A percentile compares a stretch with the other conserved stretches of the same genome.
These are phyloP conservation scores for Troides helena DNA, from an alignment of 2,888 invertebrate genomes.

Conservation along the genomic window DNA sequence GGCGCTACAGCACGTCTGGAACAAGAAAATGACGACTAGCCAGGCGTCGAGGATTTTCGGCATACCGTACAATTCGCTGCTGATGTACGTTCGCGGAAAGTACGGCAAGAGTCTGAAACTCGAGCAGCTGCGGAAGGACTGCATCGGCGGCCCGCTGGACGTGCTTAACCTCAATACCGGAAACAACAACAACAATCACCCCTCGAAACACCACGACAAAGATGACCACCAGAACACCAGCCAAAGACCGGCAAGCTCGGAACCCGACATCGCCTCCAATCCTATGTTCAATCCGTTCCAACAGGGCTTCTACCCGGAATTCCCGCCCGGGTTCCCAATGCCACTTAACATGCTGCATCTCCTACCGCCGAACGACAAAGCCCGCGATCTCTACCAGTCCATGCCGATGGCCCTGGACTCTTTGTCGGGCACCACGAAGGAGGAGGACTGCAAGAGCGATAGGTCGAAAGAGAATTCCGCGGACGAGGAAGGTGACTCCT, in stretches of 20 bases:
- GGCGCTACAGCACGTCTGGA: slow-evolving; percentile 96
- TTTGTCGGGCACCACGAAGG: slow-evolving; percentile 75
- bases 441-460: slow-evolving; percentile 84
- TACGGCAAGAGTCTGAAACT: slow-evolving; percentile 95
- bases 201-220: slow-evolving; percentile 79
- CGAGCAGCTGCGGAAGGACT: slow-evolving; percentile 92
- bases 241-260: slow-evolving; percentile 84
- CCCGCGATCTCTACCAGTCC: slow-evolving; percentile 82
- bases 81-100: slow-evolving; percentile 95
- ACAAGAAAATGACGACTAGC: slow-evolving; percentile 96
- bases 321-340: slow-evolving; percentile 88
- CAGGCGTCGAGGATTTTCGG: slow-evolving; percentile 95
- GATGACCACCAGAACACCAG: slow-evolving; percentile 71
- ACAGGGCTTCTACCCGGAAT: slow-evolving; percentile 91
- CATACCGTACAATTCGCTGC: slow-evolving; percentile 94
- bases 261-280: slow-evolving; percentile 83
- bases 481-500: slow-evolving; percentile 77
- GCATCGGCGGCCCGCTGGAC: slow-evolving; percentile 90
- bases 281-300: slow-evolving; percentile 88
- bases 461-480: slow-evolving; percentile 82
- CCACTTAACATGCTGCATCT: slow-evolving; percentile 92
- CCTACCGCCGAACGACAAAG: slow-evolving; percentile 88
- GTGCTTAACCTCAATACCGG: slow-evolving; percentile 83
- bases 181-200: slow-evolving; percentile 80
- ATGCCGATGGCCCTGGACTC: slow-evolving; percentile 80